Percentiles rank a stretch among this genome's conserved stretches.
Conservation (phyloP, 2,113 vertebrate species). For the Phaethon lepturus region DNA sequence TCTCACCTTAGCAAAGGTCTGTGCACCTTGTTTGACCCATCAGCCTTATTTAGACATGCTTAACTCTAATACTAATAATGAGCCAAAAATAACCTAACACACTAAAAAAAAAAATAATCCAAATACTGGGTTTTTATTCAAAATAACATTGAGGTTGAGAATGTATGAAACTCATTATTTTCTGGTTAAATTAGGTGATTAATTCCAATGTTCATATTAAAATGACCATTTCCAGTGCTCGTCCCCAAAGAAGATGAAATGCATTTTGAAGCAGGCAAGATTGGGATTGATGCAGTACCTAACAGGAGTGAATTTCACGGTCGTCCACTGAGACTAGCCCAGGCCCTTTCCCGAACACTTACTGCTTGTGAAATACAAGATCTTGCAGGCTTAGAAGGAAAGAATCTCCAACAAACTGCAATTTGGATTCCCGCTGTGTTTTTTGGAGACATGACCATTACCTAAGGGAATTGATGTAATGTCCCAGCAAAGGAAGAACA, state of each 20-base stretch:
- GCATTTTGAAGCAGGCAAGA: background rate
- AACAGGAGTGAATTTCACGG: background rate
- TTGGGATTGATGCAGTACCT: background rate
- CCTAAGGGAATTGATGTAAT: conserved; percentile 12
- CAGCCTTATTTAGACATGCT: background rate
- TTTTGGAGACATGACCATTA: background rate
- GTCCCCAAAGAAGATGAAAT: background rate
- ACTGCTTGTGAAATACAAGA: background rate
- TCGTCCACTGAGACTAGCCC: background rate
- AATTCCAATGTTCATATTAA: background rate
- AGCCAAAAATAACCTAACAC: background rate
- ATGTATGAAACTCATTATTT: background rate
- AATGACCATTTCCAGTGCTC: background rate
- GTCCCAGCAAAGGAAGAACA: conserved; percentile 30
- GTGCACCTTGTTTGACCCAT: background rate
- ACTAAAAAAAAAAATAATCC: background rate
- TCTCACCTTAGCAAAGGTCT: background rate
- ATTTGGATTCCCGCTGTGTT: background rate
- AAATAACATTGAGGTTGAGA: background rate
- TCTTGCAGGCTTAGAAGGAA: background rate
- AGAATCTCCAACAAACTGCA: background rate
- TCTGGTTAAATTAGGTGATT: background rate
- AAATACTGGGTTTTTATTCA: background rate
- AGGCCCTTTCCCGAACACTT: background rate
- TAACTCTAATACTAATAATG: background rate